Percentiles rank a stretch among this genome's conserved stretches.
phyloP scores from a whole-genome alignment of 2,113 vertebrate genomes.

The Cephalopholis sonnerati region DNA sequence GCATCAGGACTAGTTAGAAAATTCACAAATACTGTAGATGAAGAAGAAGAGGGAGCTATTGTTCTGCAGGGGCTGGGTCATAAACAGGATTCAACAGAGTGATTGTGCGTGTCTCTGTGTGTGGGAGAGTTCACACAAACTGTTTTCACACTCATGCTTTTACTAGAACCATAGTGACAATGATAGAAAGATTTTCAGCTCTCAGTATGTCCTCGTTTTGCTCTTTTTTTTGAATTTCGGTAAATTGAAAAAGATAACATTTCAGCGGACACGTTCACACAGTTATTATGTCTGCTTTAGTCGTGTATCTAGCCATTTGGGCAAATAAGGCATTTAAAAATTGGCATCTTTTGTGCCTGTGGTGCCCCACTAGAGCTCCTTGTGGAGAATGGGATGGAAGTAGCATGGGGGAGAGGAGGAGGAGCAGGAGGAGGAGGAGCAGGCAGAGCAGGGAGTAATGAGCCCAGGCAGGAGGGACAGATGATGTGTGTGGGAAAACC shows the following conservation, averaged over 20 bases:
- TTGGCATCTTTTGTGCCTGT: constrained; percentile 7
- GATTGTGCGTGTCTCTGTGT: constrained; percentile 1
- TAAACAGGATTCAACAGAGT: constrained; percentile 43
- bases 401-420: constrained; percentile 21
- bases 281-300: constrained; percentile 10
- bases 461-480: constrained; percentile 51
- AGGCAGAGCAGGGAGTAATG: constrained; percentile 62
- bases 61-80: constrained; percentile 52
- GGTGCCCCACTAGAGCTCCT: neutral
- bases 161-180: constrained; percentile 2
- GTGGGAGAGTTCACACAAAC: constrained; percentile 17
- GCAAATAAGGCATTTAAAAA: constrained; percentile 21
- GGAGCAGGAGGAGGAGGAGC: constrained; percentile 51
- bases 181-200: constrained; percentile 20
- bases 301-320: constrained; percentile 6
- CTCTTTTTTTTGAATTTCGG: constrained; percentile 20
- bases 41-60: constrained; percentile 20
- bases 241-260: constrained; percentile 26
- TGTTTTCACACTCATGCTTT: constrained; percentile 39
- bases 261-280: constrained; percentile 12
- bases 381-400: constrained; percentile 36
- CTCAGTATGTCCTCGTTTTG: constrained; percentile 14
- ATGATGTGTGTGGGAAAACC: constrained; percentile 57
- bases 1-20: constrained; percentile 12
- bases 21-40: constrained; percentile 23